Evolutionary conservation across 2,888 invertebrate genomes (phyloP), one percentile per base, ranked within the genome.

Genomic region (Limnephilus auricula): DNA sequence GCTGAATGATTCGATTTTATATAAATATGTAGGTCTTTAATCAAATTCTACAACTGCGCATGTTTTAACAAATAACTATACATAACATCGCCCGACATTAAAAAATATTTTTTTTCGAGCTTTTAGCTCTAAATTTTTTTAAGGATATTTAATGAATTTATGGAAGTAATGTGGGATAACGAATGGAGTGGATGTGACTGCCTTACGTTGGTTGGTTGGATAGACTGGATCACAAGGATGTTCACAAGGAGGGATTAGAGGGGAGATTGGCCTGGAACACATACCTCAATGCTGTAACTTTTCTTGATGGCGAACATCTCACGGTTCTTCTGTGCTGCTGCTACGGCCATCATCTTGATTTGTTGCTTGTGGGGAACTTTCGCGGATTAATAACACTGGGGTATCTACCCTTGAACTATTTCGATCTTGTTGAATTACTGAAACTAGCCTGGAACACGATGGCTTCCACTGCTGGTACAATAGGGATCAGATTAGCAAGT

Each of bases 241-340:
- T n/a, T n/a, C n/a, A n/a, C n/a, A 12, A 9, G 10, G 40, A 40
- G 10, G 40, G 40, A 40, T 12, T 40, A 10, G 50, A 65, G 18
- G 6, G 50, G 50, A 65, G 4, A 65, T 65, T 65, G 25, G 50
- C 50, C 50, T 25, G 37, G 32, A 31, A 34, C 50, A 34, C 89
- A 97, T 96, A 99, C 99, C 98, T 99, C 99, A 95, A 99, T 98
- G 96, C 98, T 99, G 97, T 99, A 99, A 93, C 98, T 98, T 95
- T 99, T 99, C 96, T 99, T 99, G 96, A 99, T 99, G 95, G 99
- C 98, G 97, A 99, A 99, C 98, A 98, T 98, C 96, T 99, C 98
- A 95, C 99, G 97, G 96, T 98, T 99, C 96, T 98, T 98, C 96
- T 98, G 98, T 93, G 98, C 98, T 95, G 98, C 98, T 95, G 98